Evolutionary conservation across 2,888 invertebrate species (phyloP).

Genomic region (Sesamia inferens): DNA sequence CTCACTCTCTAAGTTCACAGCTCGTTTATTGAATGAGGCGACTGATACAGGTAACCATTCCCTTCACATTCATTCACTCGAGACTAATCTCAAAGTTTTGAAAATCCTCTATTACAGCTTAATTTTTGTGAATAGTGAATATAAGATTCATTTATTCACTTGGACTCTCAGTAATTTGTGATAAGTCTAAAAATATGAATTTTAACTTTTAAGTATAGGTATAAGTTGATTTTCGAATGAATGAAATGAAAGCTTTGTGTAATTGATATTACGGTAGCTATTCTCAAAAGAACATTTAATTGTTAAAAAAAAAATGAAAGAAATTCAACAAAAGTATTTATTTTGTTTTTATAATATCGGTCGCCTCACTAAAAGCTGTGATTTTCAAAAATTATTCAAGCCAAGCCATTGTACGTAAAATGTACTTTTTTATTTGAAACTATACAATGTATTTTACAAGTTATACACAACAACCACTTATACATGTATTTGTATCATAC

Average conservation of each 20-base stretch:
- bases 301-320: neutral
- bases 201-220: neutral
- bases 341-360: constrained; percentile 1
- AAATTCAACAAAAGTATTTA: neutral
- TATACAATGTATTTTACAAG: constrained; percentile 51
- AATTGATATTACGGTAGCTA: neutral
- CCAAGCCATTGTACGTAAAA: constrained; percentile 29
- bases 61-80: constrained; percentile 8
- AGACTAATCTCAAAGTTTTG: neutral
- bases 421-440: constrained; percentile 38
- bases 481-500: constrained; percentile 36
- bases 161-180: constrained; percentile 1
- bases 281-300: constrained; percentile 5
- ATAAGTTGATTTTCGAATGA: constrained; percentile 7
- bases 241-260: neutral
- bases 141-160: neutral
- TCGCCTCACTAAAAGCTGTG: constrained; percentile 53
- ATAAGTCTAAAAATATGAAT: neutral
- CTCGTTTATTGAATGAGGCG: constrained; percentile 42
- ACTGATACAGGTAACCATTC: constrained; percentile 45
- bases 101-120: neutral
- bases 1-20: constrained; percentile 49
- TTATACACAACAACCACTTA: constrained; percentile 14
- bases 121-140: too few relatives aligned
- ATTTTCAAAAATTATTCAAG: constrained; percentile 30